Evolutionary conservation across 2,888 invertebrate species (phyloP).

Genomic region (Acanthosepion pharaonis): DNA sequence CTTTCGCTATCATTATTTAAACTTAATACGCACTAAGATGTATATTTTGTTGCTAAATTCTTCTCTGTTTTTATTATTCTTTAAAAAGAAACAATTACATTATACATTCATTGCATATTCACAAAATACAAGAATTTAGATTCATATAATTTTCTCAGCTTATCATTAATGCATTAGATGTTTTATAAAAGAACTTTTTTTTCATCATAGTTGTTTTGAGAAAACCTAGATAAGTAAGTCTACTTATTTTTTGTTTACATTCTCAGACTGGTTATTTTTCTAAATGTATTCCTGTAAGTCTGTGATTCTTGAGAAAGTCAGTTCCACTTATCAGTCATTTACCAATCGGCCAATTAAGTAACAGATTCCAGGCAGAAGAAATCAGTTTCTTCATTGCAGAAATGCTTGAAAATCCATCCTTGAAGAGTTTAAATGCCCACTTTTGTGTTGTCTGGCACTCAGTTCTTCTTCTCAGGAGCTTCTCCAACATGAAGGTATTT

Average conservation of each 20-base stretch:
- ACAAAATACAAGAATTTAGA: background rate
- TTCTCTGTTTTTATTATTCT: background rate
- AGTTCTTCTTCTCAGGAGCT: background rate
- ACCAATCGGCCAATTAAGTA: background rate
- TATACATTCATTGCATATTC: background rate
- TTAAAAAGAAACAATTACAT: background rate
- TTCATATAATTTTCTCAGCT: background rate
- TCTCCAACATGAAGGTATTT: background rate
- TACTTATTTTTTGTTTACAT: background rate
- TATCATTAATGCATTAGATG: background rate
- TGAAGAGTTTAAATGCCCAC: background rate
- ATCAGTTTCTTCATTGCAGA: background rate
- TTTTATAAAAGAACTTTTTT: background rate
- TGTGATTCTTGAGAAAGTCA: background rate
- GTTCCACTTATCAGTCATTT: conserved; percentile 33
- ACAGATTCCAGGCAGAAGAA: background rate
- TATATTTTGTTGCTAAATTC: background rate
- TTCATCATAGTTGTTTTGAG: background rate
- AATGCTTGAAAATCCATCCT: background rate
- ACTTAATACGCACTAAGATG: background rate
- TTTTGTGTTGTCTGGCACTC: background rate
- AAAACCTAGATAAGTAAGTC: background rate
- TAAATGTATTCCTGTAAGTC: background rate
- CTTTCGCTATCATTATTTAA: background rate
- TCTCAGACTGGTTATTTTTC: conserved; percentile 9